Evolutionary conservation across 1,140 invertebrate species (phyloP).

Genomic region (Brachionus rubens): DNA sequence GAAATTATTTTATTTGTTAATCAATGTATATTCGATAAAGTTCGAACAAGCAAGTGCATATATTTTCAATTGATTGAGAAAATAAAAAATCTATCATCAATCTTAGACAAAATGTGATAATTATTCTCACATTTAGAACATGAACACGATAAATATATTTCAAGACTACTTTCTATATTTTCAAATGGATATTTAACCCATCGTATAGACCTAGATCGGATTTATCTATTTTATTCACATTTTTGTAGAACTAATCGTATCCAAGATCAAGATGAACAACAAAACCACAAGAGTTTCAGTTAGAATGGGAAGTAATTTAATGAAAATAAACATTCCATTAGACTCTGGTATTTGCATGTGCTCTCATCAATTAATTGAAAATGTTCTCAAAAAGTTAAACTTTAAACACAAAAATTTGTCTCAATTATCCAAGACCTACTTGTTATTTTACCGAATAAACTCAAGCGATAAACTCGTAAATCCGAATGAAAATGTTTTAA

Average conservation of each 20-base stretch:
- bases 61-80: neutral
- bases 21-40: slow-evolving; percentile 2
- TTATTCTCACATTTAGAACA: too few relatives aligned
- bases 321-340: neutral
- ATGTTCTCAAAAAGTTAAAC: neutral
- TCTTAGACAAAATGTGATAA: too few relatives aligned
- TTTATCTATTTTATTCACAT: neutral
- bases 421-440: neutral
- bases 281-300: neutral
- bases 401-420: neutral
- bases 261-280: neutral
- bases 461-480: neutral
- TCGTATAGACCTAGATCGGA: too few relatives aligned
- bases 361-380: neutral
- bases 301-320: slow-evolving; percentile 4
- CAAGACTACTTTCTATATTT: too few relatives aligned
- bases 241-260: neutral
- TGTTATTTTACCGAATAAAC: neutral
- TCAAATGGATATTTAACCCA: too few relatives aligned
- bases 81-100: too few relatives aligned
- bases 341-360: neutral
- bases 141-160: too few relatives aligned
- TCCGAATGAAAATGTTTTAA: neutral
- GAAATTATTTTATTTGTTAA: slow-evolving; percentile 22
- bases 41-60: slow-evolving; percentile 35